Evolutionary conservation across 1,140 invertebrate genomes (phyloP).

Genomic region (Trichonephila inaurata): DNA sequence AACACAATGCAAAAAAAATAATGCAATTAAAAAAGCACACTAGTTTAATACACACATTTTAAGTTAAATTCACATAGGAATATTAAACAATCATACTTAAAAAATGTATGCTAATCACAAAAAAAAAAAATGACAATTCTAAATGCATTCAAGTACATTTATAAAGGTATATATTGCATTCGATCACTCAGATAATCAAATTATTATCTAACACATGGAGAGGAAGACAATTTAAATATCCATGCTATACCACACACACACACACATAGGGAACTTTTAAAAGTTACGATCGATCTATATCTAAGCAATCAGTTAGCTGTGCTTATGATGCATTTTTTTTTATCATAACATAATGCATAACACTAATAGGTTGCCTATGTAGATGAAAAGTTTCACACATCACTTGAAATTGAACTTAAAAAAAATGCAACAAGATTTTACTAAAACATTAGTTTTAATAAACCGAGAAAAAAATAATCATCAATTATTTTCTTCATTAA

Average conservation of each 20-base stretch:
- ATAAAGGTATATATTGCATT: neutral
- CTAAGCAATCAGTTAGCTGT: neutral
- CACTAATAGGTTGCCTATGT: neutral
- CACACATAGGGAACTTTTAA: neutral
- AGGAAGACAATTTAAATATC: neutral
- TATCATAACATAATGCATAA: neutral
- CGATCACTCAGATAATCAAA: neutral
- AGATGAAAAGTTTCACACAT: neutral
- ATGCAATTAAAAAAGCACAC: neutral
- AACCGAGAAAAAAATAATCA: neutral
- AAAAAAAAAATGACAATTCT: neutral
- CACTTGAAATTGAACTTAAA: neutral
- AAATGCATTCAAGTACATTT: constrained; percentile 17
- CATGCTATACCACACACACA: neutral
- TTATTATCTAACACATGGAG: constrained; percentile 4
- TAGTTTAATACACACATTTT: neutral
- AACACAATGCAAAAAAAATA: neutral
- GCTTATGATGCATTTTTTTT: neutral
- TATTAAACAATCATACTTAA: neutral
- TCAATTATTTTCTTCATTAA: neutral
- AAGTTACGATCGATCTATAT: neutral
- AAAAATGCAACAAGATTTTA: neutral
- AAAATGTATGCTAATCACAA: neutral
- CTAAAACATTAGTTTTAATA: too few species aligned
- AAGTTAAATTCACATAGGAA: neutral